Base-by-base conservation (phyloP, 1,140 invertebrate species). In the Lepidurus arcticus region DNA sequence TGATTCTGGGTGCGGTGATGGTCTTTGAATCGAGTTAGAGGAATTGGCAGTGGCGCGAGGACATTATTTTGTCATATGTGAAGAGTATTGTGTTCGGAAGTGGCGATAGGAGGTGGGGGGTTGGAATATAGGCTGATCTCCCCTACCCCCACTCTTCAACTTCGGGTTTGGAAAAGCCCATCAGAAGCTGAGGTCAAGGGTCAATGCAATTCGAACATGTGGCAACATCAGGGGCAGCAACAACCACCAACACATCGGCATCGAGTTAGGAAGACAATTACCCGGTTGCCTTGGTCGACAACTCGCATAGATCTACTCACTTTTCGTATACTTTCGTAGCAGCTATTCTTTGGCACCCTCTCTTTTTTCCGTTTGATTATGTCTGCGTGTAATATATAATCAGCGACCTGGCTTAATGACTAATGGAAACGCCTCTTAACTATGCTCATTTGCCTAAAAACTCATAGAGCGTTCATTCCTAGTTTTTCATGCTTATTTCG, bases 191-290 rank as follows among this genome's bases (percentile, higher is more conserved):
- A 65, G 53, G 53, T 65, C 53, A 65, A 65, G 53, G 53, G 53
- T 65, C 53, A 65, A 65, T 65, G 53, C 53, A 65, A 65, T 65
- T 65, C 53, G 53, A 34, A 65, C 53, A 65, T 65, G 53, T 65
- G 53, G 53, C 53, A 65, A 21, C 53, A 65, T 65, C 53, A 65
- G 53, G 53, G 53, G 53, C 53, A 13, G 16, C 53, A 34, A 34
- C 34, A 3, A 4, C 34, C 34, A 34, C 34, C 34, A 34, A 34
- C 34, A 34, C 34, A 4, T 21, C 21, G 21, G 21, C 53, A 65
- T 65, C 21, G 53, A 65, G 53, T 65, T 16, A 65, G 53, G 7
- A 65, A 65, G 47, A 65, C 53, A 65, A 65, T 65, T 65, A 65
- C 53, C 9, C 53, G 21, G 16, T 13, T 65, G 53, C 16, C 34